Evolutionary conservation across 2,888 invertebrate species (phyloP).

Genomic region (Himalopsyche anomala): DNA sequence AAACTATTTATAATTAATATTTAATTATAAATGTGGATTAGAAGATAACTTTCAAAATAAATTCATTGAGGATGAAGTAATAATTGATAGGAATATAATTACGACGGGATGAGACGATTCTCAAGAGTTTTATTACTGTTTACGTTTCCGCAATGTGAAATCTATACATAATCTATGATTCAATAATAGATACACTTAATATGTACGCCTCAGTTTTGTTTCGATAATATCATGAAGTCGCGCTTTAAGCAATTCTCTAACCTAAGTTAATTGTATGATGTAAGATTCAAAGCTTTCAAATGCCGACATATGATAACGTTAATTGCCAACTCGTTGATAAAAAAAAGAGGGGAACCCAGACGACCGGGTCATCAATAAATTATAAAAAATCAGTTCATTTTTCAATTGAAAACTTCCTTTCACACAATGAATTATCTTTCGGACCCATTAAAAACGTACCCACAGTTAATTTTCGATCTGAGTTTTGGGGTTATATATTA

Average conservation of each 20-base stretch:
- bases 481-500: constrained; percentile 18
- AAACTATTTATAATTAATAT: too few relatives aligned
- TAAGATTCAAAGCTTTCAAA: constrained; percentile 7
- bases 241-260: constrained; percentile 13
- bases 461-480: constrained; percentile 23
- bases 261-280: not conserved
- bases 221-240: not conserved
- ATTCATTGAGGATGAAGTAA: too few relatives aligned
- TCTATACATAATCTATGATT: not conserved
- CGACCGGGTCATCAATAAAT: not conserved
- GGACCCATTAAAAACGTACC: constrained; percentile 16
- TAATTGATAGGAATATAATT: too few relatives aligned
- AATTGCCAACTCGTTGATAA: constrained; percentile 13
- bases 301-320: constrained; percentile 38
- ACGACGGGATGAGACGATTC: too few relatives aligned
- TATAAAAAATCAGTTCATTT: constrained; percentile 12
- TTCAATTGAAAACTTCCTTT: constrained; percentile 43
- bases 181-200: constrained; percentile 8
- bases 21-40: too few relatives aligned
- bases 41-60: too few relatives aligned
- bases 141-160: constrained; percentile 12
- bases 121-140: too few relatives aligned
- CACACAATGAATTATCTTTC: constrained; percentile 29
- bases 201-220: constrained; percentile 4
- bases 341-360: not conserved